phyloP scores from a whole-genome alignment of 2,888 invertebrate species.

The Chloroclysta siterata region DNA sequence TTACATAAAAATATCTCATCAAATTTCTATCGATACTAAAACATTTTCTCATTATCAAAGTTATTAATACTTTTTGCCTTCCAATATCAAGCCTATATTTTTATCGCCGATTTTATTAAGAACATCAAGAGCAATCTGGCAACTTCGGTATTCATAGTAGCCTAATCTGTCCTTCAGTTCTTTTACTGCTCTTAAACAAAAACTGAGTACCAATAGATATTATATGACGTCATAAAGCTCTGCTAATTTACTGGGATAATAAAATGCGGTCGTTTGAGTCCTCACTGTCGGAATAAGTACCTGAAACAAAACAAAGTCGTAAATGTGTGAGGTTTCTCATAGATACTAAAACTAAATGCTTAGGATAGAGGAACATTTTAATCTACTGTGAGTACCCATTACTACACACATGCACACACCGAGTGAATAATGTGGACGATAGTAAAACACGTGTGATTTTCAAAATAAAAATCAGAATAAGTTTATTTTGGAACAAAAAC shows the following conservation, averaged over 20 bases:
- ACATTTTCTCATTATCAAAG: constrained; percentile 16
- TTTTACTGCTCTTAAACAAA: constrained; percentile 26
- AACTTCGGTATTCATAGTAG: constrained; percentile 30
- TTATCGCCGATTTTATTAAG: constrained; percentile 28
- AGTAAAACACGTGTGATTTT: too few species aligned
- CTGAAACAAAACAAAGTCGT: constrained; percentile 70
- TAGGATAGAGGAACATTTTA: constrained; percentile 21
- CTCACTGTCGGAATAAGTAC: constrained; percentile 49
- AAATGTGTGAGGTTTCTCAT: constrained; percentile 47
- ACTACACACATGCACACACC: background rate
- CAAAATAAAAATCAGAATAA: too few species aligned
- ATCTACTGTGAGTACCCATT: constrained; percentile 10
- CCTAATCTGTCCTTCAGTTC: constrained; percentile 25
- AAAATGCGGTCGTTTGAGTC: constrained; percentile 49
- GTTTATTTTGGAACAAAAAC: too few species aligned
- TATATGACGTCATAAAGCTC: constrained; percentile 43
- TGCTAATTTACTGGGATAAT: constrained; percentile 52
- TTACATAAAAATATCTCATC: background rate
- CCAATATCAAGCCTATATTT: constrained; percentile 18
- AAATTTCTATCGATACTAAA: constrained; percentile 10
- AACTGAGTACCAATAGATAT: constrained; percentile 30
- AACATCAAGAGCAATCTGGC: constrained; percentile 25
- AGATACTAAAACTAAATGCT: constrained; percentile 40
- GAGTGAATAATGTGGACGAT: too few species aligned
- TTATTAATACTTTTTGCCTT: constrained; percentile 5